Evolutionary conservation across 2,888 invertebrate genomes (phyloP).

Genomic region (Tipula lateralis): DNA sequence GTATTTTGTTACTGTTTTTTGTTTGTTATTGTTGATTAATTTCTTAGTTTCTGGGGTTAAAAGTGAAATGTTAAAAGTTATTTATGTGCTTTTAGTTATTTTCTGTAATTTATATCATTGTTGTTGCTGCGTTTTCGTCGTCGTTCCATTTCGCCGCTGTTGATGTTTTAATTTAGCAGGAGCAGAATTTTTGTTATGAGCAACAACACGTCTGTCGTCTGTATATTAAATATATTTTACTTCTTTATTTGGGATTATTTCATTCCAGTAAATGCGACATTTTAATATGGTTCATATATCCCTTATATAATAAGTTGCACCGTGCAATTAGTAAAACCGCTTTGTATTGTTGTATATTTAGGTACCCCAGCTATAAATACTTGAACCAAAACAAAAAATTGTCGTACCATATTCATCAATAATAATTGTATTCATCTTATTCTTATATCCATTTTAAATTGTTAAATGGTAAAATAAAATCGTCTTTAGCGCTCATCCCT

Average conservation of each 20-base stretch:
- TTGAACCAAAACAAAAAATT: background rate
- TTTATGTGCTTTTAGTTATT: constrained; percentile 19
- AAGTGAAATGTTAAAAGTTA: constrained; percentile 19
- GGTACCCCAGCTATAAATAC: background rate
- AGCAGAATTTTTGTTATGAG: background rate
- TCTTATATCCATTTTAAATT: background rate
- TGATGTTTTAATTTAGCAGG: constrained; percentile 1
- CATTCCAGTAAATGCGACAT: background rate
- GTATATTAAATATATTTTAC: background rate
- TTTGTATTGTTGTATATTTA: background rate
- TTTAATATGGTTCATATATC: background rate
- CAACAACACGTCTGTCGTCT: background rate
- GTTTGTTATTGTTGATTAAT: background rate
- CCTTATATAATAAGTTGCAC: background rate
- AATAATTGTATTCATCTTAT: background rate
- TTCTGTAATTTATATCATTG: background rate
- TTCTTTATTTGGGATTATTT: background rate
- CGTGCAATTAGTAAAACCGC: background rate
- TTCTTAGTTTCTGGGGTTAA: constrained; percentile 24
- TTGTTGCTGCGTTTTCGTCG: background rate
- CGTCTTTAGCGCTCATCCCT: background rate
- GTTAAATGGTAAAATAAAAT: background rate
- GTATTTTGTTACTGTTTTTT: background rate
- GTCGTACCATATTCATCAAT: background rate
- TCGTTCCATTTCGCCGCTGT: background rate